Evolutionary conservation across 1,140 invertebrate genomes (phyloP), one percentile per base, ranked within the genome.

Genomic region (Zaprionus vittiger): DNA sequence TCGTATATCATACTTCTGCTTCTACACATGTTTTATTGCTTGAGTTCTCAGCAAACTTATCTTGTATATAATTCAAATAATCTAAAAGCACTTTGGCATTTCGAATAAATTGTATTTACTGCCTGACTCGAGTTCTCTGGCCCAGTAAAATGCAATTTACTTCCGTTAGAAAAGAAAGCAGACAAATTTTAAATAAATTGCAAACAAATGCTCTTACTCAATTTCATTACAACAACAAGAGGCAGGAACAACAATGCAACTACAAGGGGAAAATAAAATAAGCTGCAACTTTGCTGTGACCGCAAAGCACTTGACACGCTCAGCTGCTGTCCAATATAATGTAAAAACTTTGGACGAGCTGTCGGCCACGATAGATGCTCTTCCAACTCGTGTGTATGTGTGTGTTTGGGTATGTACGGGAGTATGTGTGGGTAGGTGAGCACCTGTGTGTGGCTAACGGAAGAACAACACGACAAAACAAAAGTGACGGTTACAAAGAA

Each of bases 261-360:
- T 44, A 26, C 15, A n/a, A n/a, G 6, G 37, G 34, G 15, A 41
- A 41, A 74, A 57, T 61, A 85, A 83, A 87, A 77, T 73, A 82
- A 79, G 62, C 77, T 76, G 59, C 81, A 76, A 86, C 73, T 65
- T 69, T 85, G 60, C 70, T 60, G 60, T 71, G 67, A 87, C 83
- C 83, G 83, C 83, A 86, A 87, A 87, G 52, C 77, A 86, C 83
- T 86, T 83, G 83, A 86, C 83, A 86, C 69, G 83, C 83, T 87
- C 83, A 87, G 77, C 77, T 86, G 83, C 67, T 81, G 77, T 81
- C 81, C 81, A 73, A 84, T 83, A 67, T 77, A 83, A 77, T 82
- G 81, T 72, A 80, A 59, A 76, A 76, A 64, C 47, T 71, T 62
- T 73, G 17, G 26, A 64, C 72, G 69, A 52, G 5, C 61, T 34